Evolutionary conservation across 2,888 invertebrate species (phyloP).

Genomic region (Oscheius myriophilus): DNA sequence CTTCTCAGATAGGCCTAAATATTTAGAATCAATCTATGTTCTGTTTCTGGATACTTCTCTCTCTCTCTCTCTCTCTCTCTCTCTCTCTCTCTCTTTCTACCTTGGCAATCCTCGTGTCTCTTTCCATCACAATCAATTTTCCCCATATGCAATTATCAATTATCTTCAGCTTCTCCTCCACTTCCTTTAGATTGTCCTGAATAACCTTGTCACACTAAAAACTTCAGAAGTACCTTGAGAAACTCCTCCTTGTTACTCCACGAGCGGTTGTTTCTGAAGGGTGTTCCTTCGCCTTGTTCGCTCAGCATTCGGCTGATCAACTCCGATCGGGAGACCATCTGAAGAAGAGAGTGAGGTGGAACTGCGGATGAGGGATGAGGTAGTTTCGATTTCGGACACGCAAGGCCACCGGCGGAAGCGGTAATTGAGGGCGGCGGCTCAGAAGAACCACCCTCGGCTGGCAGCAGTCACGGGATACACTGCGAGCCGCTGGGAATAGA

Average conservation of each 20-base stretch:
- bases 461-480: no score
- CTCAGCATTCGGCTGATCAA: slow-evolving; percentile 30
- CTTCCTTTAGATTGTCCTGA: slow-evolving; percentile 35
- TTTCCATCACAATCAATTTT: slow-evolving; percentile 41
- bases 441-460: no score
- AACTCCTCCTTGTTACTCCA: slow-evolving; percentile 18
- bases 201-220: background rate
- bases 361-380: no score
- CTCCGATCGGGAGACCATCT: slow-evolving; percentile 29
- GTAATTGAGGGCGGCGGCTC: no score
- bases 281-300: slow-evolving; percentile 16
- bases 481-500: no score
- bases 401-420: no score
- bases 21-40: background rate
- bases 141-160: slow-evolving; percentile 42
- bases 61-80: background rate
- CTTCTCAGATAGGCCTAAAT: slow-evolving; percentile 38
- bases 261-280: slow-evolving; percentile 20
- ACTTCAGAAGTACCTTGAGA: slow-evolving; percentile 6
- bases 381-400: no score
- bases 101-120: slow-evolving; percentile 35
- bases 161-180: slow-evolving; percentile 34
- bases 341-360: background rate
- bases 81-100: slow-evolving; percentile 4
- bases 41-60: no score